Conservation (phyloP, 2,113 vertebrate species). For the Leptosomus discolor region DNA sequence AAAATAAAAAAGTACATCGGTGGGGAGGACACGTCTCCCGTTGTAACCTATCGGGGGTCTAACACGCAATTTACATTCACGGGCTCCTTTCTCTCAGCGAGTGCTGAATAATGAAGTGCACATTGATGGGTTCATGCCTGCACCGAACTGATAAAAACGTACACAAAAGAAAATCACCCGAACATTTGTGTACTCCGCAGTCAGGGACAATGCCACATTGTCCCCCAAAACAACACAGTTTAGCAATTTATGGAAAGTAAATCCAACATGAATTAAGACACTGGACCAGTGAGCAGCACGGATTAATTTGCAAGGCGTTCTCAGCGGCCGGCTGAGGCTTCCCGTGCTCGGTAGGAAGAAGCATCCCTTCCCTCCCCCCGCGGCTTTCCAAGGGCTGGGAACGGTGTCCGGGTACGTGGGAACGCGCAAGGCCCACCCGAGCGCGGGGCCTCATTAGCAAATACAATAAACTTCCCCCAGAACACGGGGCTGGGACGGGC, state of each 20-base stretch:
- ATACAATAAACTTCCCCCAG: neutral
- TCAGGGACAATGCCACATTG: neutral
- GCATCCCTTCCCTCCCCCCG: neutral
- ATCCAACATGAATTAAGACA: neutral
- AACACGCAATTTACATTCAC: neutral
- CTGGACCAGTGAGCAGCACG: neutral
- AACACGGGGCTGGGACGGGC: neutral
- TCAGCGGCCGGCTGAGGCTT: neutral
- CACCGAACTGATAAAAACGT: neutral
- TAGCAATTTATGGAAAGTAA: neutral
- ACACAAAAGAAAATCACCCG: neutral
- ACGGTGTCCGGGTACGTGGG: neutral
- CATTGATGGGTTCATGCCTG: neutral
- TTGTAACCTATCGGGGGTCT: neutral
- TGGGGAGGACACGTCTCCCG: neutral
- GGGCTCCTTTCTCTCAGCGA: neutral
- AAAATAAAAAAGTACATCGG: neutral
- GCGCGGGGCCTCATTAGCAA: slow-evolving; percentile 18
- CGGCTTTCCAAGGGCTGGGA: neutral
- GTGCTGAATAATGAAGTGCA: neutral
- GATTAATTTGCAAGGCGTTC: neutral
- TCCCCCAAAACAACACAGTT: neutral
- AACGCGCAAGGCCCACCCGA: neutral
- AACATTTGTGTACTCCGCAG: neutral
- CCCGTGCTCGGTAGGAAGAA: accelerated